Evolutionary conservation across 1,140 invertebrate species (phyloP), one percentile per base, ranked within the genome.

Genomic region (Brachionus sp.): DNA sequence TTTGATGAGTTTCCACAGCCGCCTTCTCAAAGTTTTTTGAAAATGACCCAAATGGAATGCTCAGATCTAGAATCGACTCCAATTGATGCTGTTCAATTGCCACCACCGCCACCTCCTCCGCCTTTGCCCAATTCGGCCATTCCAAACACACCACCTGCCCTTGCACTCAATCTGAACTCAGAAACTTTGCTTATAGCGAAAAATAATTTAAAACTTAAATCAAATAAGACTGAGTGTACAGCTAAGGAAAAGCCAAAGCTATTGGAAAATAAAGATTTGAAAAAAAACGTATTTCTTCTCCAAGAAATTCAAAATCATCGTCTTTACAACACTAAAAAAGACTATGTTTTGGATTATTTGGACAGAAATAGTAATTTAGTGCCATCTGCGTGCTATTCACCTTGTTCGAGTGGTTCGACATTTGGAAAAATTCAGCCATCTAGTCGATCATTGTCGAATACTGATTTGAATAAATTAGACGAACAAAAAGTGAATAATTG

Each of bases 221-320:
- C 39, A 29, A 19, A 3, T 19, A 25, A 44, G 5, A 16, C 12
- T 16, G 37, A 39, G 13, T 10, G 3, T 4, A 50, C 44, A 62
- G 13, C 37, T 19, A 62, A 19, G 7, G 39, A 80, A 29, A 80
- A 37, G 6, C 19, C 77, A 0, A 62, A 57, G 19, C 9, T 57
- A 19, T 7, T 23, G 0, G 50, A 57, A 23, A 57, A 57, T 57
- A 57, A 80, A 29, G 35, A 57, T 13, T 9, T 80, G 35, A 57
- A 66, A 80, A 57, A 57, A 42, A 80, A 80, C 57, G 19, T 33
- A 13, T 80, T 80, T 25, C 57, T 80, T 25, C 37, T 80, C n/a
- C 50, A 80, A 44, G 77, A 80, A 62, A 80, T 80, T 42, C 77
- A 80, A 80, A 80, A 64, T 66, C 77, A 80, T 80, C 46, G 77